Conservation (phyloP, 2,797 vertebrate genomes). For the Lacerta viridis region DNA sequence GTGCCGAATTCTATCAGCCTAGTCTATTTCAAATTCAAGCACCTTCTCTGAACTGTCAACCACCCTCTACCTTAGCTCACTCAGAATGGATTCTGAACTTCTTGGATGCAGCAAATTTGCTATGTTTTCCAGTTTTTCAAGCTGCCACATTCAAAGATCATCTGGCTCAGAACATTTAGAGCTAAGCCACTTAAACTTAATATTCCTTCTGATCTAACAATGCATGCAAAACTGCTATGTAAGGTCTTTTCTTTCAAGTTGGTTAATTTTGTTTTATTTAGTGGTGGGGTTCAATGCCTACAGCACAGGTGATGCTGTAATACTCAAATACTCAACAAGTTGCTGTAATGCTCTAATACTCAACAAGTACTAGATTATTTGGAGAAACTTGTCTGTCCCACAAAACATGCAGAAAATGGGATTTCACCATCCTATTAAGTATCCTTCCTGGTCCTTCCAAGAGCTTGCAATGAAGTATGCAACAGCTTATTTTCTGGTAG, state of each 20-base stretch:
- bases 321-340: not conserved
- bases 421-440: not conserved
- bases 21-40: conserved; percentile 2
- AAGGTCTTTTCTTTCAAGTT: not conserved
- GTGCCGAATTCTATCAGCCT: not conserved
- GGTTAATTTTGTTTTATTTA: not conserved
- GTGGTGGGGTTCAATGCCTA: not conserved
- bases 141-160: not conserved
- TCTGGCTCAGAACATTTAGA: not conserved
- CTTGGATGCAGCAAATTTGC: not conserved
- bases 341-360: not conserved
- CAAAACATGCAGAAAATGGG: not conserved
- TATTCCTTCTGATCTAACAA: not conserved
- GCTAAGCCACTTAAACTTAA: not conserved
- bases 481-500: not conserved
- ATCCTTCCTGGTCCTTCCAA: not conserved
- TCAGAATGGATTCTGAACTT: not conserved
- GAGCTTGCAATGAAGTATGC: not conserved
- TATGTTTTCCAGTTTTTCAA: not conserved
- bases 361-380: not conserved
- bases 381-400: not conserved
- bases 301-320: too few relatives aligned
- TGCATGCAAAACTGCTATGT: not conserved
- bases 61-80: not conserved
- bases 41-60: not conserved